phyloP scores from a whole-genome alignment of 2,888 invertebrate genomes.

The Aplocera efformata region DNA sequence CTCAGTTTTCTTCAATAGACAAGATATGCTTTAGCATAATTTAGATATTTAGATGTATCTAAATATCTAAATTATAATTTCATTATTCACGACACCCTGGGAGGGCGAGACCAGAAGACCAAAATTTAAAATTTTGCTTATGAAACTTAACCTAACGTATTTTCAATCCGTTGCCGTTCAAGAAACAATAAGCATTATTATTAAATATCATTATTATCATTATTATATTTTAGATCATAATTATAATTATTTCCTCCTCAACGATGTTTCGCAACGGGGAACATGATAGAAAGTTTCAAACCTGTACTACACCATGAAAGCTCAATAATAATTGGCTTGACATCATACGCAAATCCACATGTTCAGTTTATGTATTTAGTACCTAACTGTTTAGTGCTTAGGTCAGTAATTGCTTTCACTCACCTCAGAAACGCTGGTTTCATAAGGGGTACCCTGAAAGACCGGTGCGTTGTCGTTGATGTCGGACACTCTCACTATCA shows the following conservation, averaged over 20 bases:
- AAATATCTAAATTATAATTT: no score
- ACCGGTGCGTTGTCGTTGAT: conserved; percentile 94
- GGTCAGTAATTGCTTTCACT: conserved; percentile 6
- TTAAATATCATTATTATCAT: no score
- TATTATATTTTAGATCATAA: no score
- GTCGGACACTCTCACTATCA: conserved; percentile 94
- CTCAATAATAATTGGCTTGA: conserved; percentile 21
- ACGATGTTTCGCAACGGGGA: conserved; percentile 13
- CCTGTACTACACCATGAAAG: conserved; percentile 18
- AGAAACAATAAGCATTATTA: no score
- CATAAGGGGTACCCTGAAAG: conserved; percentile 91
- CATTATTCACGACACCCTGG: no score
- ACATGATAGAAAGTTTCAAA: conserved; percentile 16
- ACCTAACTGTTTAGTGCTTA: conserved; percentile 4
- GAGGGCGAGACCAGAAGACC: no score
- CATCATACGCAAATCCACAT: conserved; percentile 13
- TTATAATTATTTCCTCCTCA: conserved; percentile 6
- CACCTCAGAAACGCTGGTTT: conserved; percentile 92
- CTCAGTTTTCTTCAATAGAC: no score
- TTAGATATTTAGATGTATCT: no score
- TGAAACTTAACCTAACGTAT: no score
- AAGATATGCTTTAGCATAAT: no score
- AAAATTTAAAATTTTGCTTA: no score
- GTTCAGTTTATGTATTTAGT: conserved; percentile 1
- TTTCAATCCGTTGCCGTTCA: no score